Evolutionary conservation across 2,797 vertebrate species (phyloP).

Genomic region (Meriones psammophilus): DNA sequence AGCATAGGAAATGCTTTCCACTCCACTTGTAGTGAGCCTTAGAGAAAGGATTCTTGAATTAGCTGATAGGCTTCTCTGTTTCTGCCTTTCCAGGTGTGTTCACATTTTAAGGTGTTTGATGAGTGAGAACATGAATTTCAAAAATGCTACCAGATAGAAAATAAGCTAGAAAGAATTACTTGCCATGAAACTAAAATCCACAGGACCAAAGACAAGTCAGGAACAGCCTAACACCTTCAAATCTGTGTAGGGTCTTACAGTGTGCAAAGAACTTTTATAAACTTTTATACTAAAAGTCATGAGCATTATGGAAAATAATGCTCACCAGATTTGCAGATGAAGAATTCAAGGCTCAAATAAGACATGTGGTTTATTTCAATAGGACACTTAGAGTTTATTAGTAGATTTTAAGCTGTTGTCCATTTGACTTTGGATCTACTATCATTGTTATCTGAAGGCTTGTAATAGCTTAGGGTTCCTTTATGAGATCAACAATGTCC

Average conservation of each 20-base stretch:
- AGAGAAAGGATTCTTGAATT: conserved; percentile 46
- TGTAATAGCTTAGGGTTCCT: background rate
- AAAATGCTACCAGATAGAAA: background rate
- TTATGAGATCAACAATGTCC: background rate
- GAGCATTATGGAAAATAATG: background rate
- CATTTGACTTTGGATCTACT: background rate
- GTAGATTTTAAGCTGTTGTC: background rate
- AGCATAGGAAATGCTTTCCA: conserved; percentile 58
- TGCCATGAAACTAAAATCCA: conserved; percentile 37
- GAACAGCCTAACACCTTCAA: background rate
- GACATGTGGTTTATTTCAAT: background rate
- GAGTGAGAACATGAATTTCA: conserved; percentile 72
- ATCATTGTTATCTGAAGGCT: background rate
- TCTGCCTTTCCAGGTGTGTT: conserved; percentile 29
- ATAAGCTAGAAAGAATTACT: conserved; percentile 53
- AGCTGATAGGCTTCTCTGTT: conserved; percentile 44
- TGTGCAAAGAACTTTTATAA: background rate
- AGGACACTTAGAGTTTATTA: background rate
- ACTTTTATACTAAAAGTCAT: background rate
- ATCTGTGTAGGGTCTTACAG: background rate
- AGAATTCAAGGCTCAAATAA: conserved; percentile 46
- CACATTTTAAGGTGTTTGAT: conserved; percentile 74
- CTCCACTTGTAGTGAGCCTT: background rate
- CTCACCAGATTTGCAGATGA: background rate
- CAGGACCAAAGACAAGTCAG: background rate